A percentile compares a stretch with the other conserved stretches of the same genome.
Evolutionary conservation across 1,140 invertebrate genomes (phyloP).

Genomic region (Dendroctonus valens): DNA sequence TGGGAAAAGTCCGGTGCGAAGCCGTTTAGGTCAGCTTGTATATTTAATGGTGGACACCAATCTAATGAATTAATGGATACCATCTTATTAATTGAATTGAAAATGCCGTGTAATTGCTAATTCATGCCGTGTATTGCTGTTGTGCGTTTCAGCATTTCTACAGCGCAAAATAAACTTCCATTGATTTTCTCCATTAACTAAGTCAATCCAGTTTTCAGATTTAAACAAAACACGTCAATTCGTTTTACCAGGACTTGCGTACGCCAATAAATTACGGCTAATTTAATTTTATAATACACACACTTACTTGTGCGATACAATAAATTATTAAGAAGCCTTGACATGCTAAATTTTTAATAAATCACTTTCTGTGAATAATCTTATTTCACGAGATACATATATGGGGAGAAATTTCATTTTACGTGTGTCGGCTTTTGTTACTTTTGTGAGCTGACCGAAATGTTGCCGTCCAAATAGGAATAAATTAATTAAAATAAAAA

Average conservation of each 20-base stretch:
- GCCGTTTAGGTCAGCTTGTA: slow-evolving; percentile 22
- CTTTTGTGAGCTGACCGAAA: slow-evolving; percentile 22
- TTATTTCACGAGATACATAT: slow-evolving; percentile 32
- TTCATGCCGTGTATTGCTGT: too few species aligned
- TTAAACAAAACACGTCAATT: too few species aligned
- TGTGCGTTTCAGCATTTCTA: too few species aligned
- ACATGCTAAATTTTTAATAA: slow-evolving; percentile 33
- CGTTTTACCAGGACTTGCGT: too few species aligned
- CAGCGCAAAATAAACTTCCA: too few species aligned
- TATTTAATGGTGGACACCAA: slow-evolving; percentile 7
- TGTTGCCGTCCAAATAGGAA: slow-evolving; percentile 28
- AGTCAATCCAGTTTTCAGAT: background rate
- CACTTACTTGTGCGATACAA: slow-evolving; percentile 19
- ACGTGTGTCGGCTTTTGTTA: slow-evolving; percentile 27
- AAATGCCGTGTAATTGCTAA: background rate
- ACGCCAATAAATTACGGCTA: slow-evolving; percentile 27
- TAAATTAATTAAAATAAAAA: slow-evolving; percentile 29
- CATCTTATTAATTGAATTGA: slow-evolving; percentile 3
- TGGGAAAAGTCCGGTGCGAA: slow-evolving; percentile 21
- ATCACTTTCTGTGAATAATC: slow-evolving; percentile 32
- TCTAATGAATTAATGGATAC: slow-evolving; percentile 1
- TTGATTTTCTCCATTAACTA: too few species aligned
- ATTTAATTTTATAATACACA: slow-evolving; percentile 32
- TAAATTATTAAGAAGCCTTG: slow-evolving; percentile 30
- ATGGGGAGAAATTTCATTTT: slow-evolving; percentile 34